Evolutionary conservation across 2,888 invertebrate species (phyloP).

Genomic region (Folsomia manolachei): DNA sequence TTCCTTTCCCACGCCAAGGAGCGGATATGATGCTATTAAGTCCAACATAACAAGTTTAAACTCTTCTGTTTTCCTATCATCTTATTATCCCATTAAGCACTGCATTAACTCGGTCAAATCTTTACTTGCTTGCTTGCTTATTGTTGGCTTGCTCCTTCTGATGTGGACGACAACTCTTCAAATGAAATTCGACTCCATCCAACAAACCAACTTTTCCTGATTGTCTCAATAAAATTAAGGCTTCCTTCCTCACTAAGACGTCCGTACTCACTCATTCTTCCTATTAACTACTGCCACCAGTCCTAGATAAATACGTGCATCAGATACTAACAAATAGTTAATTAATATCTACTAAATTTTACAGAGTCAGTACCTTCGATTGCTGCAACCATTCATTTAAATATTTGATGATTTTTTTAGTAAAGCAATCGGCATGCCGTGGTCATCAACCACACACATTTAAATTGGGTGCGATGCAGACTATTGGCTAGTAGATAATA

Average conservation of each 20-base stretch:
- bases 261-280: too few species aligned
- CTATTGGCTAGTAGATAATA: too few species aligned
- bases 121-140: not conserved
- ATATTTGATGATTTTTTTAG: too few species aligned
- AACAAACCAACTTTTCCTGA: not conserved
- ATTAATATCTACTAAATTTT: not conserved
- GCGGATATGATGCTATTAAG: conserved; percentile 50
- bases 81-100: conserved; percentile 16
- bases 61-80: conserved; percentile 18
- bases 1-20: conserved; percentile 52
- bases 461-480: too few species aligned
- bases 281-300: too few species aligned
- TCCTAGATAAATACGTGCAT: too few species aligned
- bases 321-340: not conserved
- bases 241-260: not conserved
- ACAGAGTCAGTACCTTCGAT: not conserved
- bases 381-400: too few species aligned
- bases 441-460: too few species aligned
- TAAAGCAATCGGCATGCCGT: too few species aligned
- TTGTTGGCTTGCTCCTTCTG: not conserved
- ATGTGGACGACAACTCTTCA: not conserved
- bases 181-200: not conserved
- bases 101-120: not conserved
- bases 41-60: conserved; percentile 37
- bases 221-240: not conserved